Base-by-base conservation (phyloP, 2,113 vertebrate genomes). In the Conger conger region DNA sequence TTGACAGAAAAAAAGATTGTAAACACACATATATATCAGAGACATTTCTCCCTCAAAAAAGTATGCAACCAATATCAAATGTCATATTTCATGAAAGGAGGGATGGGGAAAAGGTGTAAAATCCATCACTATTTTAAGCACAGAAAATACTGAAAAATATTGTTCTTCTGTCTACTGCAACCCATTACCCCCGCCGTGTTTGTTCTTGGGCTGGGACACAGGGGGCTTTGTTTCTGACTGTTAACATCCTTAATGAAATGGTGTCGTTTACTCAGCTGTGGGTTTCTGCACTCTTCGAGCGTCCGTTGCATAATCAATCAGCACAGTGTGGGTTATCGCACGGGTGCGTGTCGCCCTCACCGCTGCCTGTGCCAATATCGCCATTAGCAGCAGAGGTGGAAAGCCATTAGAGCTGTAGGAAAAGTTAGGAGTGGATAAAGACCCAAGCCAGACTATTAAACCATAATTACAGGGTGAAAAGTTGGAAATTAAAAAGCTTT, bases 161-260 rank as follows among this genome's bases (percentile, higher is more conserved):
- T 90, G 91, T 90, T 88, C 91, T 90, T 90, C 33, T 92, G 91
- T 92, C 92, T 93, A 93, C 94, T 92, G 92, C 87, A 77, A 90
- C 89, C 91, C 91, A 94, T 95, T 94, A 94, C 89, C 91, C 87
- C 88, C 88, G 89, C 86, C 76, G 88, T 93, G 91, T 92, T 92
- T 93, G 91, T 92, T 91, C 92, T 91, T 87, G 92, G 89, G 93
- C 92, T 93, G 89, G 89, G 91, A 93, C 94, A 92, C 91, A 91
- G 91, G 15, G 86, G 90, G 91, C 88, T 92, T 94, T 93, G 94
- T 92, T 94, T 95, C 93, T 92, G 93, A 89, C 93, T 91, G 89
- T 92, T 94, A 92, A 94, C 93, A 93, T 90, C 93, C 88, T 89
- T 93, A 94, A 94, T 93, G 93, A 94, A 94, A 95, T 94, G 93